Conservation (phyloP, 2,113 vertebrate genomes). For the Pedionomus torquatus region DNA sequence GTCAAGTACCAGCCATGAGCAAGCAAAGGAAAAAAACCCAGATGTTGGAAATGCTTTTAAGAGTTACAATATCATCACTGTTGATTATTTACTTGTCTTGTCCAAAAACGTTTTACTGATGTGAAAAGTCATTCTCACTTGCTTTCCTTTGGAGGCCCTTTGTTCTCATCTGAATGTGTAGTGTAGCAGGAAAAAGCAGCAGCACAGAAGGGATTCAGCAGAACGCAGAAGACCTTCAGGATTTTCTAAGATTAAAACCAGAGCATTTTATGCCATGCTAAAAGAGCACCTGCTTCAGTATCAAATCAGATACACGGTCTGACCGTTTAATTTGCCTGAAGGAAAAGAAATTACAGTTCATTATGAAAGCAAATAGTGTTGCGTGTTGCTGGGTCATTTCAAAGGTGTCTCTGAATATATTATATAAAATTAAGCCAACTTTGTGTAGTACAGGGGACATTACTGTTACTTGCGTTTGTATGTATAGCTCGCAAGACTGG, state of each 20-base stretch:
- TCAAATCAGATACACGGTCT: not conserved
- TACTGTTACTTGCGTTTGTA: not conserved
- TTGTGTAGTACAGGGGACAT: not conserved
- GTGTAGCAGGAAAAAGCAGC: not conserved
- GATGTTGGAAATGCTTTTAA: not conserved
- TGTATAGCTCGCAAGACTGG: not conserved
- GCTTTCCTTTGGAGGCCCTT: not conserved
- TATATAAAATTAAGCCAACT: not conserved
- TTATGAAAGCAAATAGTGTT: not conserved
- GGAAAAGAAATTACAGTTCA: not conserved
- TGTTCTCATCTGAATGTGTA: not conserved
- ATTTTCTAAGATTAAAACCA: not conserved
- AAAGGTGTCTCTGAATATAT: not conserved
- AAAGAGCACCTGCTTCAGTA: not conserved
- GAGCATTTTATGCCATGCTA: not conserved
- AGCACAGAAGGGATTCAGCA: not conserved
- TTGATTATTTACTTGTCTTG: not conserved
- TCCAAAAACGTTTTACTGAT: not conserved
- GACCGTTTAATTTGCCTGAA: not conserved
- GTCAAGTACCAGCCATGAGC: not conserved
- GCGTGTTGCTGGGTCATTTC: not conserved
- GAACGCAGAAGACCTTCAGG: not conserved
- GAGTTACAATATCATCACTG: not conserved
- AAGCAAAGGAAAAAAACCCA: not conserved
- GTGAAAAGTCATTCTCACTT: not conserved